A percentile compares a stretch with the other conserved stretches of the same genome.
phyloP scores from a whole-genome alignment of 2,113 vertebrate species.

The Podarcis muralis region DNA sequence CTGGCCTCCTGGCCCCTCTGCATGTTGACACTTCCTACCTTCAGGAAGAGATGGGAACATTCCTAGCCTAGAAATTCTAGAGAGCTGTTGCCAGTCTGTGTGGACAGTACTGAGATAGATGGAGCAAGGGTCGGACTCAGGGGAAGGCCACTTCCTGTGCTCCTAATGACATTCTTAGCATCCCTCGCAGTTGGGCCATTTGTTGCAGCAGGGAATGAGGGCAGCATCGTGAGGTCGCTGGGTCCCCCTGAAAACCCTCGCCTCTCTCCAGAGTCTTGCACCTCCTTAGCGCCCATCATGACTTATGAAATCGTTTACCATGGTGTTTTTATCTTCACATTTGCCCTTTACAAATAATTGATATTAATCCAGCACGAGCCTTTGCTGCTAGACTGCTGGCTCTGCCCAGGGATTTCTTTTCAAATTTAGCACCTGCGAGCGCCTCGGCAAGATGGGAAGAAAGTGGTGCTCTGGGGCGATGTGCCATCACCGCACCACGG shows the following conservation, averaged over 20 bases:
- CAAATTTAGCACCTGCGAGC: background rate
- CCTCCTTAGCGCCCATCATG: background rate
- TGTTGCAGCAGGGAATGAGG: background rate
- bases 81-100: no score
- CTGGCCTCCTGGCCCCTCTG: no score
- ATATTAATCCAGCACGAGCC: constrained; percentile 2
- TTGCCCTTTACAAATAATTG: constrained; percentile 33
- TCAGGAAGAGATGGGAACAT: no score
- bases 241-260: background rate
- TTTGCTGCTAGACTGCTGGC: background rate
- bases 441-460: background rate
- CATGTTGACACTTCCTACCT: no score
- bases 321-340: background rate
- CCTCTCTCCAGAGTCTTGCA: background rate
- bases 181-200: background rate
- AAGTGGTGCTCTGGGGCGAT: background rate
- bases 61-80: no score
- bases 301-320: background rate
- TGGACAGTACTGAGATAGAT: no score
- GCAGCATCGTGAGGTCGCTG: background rate
- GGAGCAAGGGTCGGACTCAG: no score
- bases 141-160: no score
- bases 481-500: background rate
- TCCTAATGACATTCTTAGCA: no score
- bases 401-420: background rate